Conservation (phyloP, 2,113 vertebrate genomes). For the Hippocampus comes region DNA sequence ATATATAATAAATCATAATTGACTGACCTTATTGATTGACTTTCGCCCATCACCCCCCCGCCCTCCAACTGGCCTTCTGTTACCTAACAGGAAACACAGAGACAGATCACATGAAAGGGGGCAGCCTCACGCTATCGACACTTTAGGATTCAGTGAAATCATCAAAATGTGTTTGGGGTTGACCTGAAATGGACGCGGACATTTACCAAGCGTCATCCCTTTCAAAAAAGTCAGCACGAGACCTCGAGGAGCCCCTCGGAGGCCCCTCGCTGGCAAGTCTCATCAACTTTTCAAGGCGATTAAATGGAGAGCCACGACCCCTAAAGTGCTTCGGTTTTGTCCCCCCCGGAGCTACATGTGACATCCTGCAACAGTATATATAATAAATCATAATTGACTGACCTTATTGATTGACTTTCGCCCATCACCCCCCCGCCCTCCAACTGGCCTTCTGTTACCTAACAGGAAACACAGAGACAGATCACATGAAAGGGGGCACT, state of each 20-base stretch:
- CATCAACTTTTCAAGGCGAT: neutral
- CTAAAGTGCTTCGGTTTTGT: too few relatives aligned
- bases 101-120: conserved; percentile 10
- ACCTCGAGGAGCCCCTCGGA: neutral
- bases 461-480: conserved; percentile 26
- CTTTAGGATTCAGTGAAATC: neutral
- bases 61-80: conserved; percentile 18
- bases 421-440: conserved; percentile 8
- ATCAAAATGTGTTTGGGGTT: neutral
- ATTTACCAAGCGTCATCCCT: too few relatives aligned
- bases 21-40: conserved; percentile 57
- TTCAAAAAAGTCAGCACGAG: neutral
- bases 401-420: conserved; percentile 53
- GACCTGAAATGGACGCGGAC: neutral
- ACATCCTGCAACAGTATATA: conserved; percentile 22
- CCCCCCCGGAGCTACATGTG: too few relatives aligned
- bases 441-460: conserved; percentile 34
- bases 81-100: conserved; percentile 39
- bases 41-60: conserved; percentile 17
- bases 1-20: conserved; percentile 58
- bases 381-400: conserved; percentile 60
- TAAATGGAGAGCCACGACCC: too few relatives aligned
- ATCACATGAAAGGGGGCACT: conserved; percentile 15
- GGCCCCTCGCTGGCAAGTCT: neutral
- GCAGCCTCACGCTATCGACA: conserved; percentile 22